Base-by-base conservation (phyloP, 1,140 invertebrate genomes). In the Drosophila quadrilineata region DNA sequence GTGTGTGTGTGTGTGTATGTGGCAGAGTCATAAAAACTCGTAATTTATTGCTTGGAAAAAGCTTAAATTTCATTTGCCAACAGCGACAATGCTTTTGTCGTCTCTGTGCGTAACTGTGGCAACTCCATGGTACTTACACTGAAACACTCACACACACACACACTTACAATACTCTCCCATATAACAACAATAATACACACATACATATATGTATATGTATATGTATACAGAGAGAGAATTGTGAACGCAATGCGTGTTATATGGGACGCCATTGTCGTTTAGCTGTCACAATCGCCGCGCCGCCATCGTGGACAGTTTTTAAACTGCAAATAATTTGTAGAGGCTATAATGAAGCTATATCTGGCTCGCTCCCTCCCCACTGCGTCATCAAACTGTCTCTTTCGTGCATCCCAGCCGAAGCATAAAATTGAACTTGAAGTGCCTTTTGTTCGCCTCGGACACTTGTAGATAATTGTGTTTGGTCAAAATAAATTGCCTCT, bases 21-120 rank as follows among this genome's bases (percentile, higher is more conserved):
- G 70, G 60, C 71, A 75, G 75, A 65, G 82, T 82, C 82, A 87
- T 85, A 85, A 85, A 85, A 85, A 85, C 71, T 87, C 80, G 76
- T 85, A 85, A 85, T 85, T 85, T 85, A 85, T 85, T 82, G 80
- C 80, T 72, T 70, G 80, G 80, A 85, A 85, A 84, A 85, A 85
- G 80, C 82, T 85, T 87, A 87, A 85, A 85, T 85, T 85, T 85
- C 80, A 85, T 85, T 85, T 85, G 80, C 63, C 71, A 87, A 66
- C 80, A 60, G 74, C 73, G 77, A 74, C 77, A 84, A 74, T 74
- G 43, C 52, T 74, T 66, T 84, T 80, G 65, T 75, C 66, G 38
- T 57, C 43, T 43, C 66, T 65, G 53, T 54, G 64, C 65, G 74
- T 76, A 77, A 77, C 74, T 72, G 77, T 65, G 49, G 52, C 68